phyloP scores from a whole-genome alignment of 2,888 invertebrate genomes.

The Harpalus rufipes region DNA sequence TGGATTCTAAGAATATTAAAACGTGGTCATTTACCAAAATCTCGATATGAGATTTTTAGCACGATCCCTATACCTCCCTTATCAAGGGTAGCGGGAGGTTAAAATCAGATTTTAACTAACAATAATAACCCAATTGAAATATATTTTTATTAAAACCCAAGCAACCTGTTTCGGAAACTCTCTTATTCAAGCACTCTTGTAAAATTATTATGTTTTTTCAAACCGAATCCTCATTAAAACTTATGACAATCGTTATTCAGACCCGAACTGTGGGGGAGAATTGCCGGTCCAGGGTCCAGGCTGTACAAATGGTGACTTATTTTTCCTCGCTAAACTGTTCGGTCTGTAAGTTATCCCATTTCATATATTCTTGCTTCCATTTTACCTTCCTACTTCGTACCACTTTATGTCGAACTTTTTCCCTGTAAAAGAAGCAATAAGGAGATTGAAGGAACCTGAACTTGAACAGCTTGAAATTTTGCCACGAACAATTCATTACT shows the following conservation, averaged over 20 bases:
- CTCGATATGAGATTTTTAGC: too few species aligned
- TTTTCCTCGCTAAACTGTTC: conserved; percentile 21
- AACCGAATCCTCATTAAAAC: conserved; percentile 39
- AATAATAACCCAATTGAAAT: too few species aligned
- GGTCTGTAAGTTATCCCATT: conserved; percentile 33
- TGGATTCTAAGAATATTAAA: too few species aligned
- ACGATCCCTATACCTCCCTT: too few species aligned
- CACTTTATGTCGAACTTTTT: conserved; percentile 15
- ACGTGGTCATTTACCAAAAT: too few species aligned
- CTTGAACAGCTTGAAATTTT: neutral
- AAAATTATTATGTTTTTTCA: neutral
- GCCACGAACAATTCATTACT: conserved; percentile 10
- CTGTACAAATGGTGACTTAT: conserved; percentile 41
- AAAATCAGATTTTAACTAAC: too few species aligned
- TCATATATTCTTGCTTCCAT: conserved; percentile 16
- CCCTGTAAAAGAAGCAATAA: conserved; percentile 5
- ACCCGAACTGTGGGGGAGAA: conserved; percentile 6
- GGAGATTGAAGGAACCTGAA: neutral
- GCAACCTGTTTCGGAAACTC: too few species aligned
- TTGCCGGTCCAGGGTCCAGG: conserved; percentile 10
- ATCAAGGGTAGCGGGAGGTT: too few species aligned
- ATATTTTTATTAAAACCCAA: too few species aligned
- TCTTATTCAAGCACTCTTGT: neutral
- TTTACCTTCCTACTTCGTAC: conserved; percentile 14
- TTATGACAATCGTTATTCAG: conserved; percentile 33